phyloP scores from a whole-genome alignment of 2,113 vertebrate genomes.

The Zeus faber region DNA sequence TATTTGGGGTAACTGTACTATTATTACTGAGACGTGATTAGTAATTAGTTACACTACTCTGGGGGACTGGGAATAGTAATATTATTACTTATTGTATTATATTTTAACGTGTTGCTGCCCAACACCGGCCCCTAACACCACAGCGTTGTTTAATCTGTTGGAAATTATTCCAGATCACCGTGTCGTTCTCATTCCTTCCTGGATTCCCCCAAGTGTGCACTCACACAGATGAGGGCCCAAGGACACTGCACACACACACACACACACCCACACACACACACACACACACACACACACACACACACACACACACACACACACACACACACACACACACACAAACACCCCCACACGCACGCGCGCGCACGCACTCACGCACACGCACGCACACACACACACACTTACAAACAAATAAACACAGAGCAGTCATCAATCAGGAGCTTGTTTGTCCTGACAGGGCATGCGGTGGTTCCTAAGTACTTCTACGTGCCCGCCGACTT shows the following conservation, averaged over 20 bases:
- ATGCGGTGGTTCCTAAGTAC: slow-evolving; percentile 90
- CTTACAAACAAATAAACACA: background rate
- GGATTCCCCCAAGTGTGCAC: too few relatives aligned
- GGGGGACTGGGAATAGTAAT: too few relatives aligned
- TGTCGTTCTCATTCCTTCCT: too few relatives aligned
- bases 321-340: slow-evolving; percentile 9
- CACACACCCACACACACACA: slow-evolving; percentile 1
- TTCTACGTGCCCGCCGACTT: slow-evolving; percentile 95
- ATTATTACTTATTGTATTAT: too few relatives aligned
- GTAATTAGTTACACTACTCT: too few relatives aligned
- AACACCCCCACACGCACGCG: background rate
- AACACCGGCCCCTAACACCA: too few relatives aligned
- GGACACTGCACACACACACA: background rate
- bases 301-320: slow-evolving; percentile 2
- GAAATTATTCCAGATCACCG: too few relatives aligned
- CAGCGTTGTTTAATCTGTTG: too few relatives aligned
- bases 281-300: background rate
- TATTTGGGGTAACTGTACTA: too few relatives aligned
- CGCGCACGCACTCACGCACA: background rate
- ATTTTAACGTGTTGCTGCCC: too few relatives aligned
- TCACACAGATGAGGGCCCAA: too few relatives aligned
- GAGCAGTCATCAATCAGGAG: background rate
- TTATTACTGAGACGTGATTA: too few relatives aligned
- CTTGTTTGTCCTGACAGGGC: slow-evolving; percentile 67
- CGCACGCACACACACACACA: background rate